Base-by-base conservation (phyloP, 2,797 vertebrate species). In the Lemur catta region DNA sequence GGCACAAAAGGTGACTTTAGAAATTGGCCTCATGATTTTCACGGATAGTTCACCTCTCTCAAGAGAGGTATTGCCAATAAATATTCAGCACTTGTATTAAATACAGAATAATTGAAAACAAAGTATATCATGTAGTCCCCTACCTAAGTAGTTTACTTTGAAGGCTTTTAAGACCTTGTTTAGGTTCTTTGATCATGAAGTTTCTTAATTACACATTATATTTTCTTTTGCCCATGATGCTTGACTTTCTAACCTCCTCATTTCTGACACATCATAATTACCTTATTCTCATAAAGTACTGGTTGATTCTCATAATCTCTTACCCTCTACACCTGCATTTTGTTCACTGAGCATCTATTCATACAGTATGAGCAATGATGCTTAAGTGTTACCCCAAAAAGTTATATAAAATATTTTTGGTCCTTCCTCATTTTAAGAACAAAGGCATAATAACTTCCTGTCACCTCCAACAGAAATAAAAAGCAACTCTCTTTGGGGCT, bases 111-210 rank as follows among this genome's bases (percentile, higher is more conserved):
- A 71, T 7, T 61, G 12, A 74, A 57, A 95, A 55, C 35, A 86
- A 74, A 91, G 52, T 61, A 4, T 43, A n/a, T 71, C 52, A 65
- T 50, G 4, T 35, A 76, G 91, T 63, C 55, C 46, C 59, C n/a
- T 63, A 55, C 33, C 43, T 46, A 86, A 57, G 35, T 3, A 91
- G 43, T 50, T 71, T 38, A 52, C 48, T 22, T 74, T 57, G 35
- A 84, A 88, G 43, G 17, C 55, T 79, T 87, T 59, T 61, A 84
- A 67, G 33, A 38, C 17, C 28, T 75, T 93, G 30, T 86, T 95
- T 76, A 71, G 22, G 41, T 69, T 91, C 72, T 88, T 95, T 94
- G 48, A 93, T 89, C 74, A 61, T 72, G 14, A 89, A 91, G 20
- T 48, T 87, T 85, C 61, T 89, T 89, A 76, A 89, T 91, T 93